Evolutionary conservation across 2,113 vertebrate genomes (phyloP), one percentile per base, ranked within the genome.

Genomic region (Lepus timidus): DNA sequence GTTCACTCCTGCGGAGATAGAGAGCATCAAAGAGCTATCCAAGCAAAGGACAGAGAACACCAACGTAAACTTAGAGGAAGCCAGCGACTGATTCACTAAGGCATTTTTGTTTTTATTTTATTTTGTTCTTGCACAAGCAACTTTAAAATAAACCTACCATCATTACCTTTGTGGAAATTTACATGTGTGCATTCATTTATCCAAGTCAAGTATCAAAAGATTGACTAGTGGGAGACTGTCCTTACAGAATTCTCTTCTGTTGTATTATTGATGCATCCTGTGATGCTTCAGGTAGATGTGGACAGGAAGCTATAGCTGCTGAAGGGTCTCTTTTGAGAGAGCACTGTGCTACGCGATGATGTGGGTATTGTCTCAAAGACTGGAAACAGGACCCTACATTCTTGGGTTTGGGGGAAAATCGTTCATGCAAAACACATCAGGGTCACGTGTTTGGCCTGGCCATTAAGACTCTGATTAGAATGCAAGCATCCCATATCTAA

Each of bases 1-100:
- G 95, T 98, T 98, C 92, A 97, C 97, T 62, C 84, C 97, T 95
- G 96, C 93, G 84, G 98, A 98, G 95, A 81, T 98, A 68, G 97
- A 97, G 16, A 61, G 88, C 74, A 19, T 98, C 80, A 39, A 2
- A 78, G 71, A 95, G 17, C 62, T 89, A 3, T 91, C 88, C 79
- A 88, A 96, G 75, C 87, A 91, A 39, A 95, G 76, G 85, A 94
- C 64, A 82, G 62, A 0, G 2, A 39, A 49, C 51, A 9, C 29
- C n/a, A 22, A 12, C 65, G 1, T 78, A 6, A 80, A 95, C 78
- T 31, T 62, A 51, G 29, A 84, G 62, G 8, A 16, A 80, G 52
- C 61, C 91, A 23, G 61, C 25, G 89, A 67, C 90, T 92, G 88
- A 97, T 16, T 91, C 64, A 73, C n/a, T 23, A 73, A n/a, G 44